Evolutionary conservation across 2,888 invertebrate genomes (phyloP).

Genomic region (Listrodromus nycthemerus): DNA sequence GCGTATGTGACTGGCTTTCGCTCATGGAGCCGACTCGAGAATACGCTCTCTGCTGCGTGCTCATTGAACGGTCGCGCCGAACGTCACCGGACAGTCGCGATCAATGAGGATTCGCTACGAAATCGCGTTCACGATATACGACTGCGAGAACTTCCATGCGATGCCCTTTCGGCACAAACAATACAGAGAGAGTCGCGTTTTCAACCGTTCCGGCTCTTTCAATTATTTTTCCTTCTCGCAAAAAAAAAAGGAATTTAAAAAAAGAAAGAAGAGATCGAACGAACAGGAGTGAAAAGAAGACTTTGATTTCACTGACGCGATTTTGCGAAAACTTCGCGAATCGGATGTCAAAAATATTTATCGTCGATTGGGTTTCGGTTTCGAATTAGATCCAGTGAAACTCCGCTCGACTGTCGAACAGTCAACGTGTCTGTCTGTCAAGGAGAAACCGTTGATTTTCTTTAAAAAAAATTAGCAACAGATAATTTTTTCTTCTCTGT

Average conservation of each 20-base stretch:
- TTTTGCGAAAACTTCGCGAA: neutral
- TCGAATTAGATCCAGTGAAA: too few species aligned
- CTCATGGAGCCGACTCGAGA: slow-evolving; percentile 33
- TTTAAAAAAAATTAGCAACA: too few species aligned
- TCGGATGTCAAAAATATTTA: neutral
- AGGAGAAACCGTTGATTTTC: too few species aligned
- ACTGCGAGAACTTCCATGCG: slow-evolving; percentile 26
- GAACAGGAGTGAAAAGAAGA: neutral
- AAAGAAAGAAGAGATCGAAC: too few species aligned
- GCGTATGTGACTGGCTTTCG: slow-evolving; percentile 56
- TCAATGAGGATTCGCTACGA: slow-evolving; percentile 57
- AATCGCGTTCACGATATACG: slow-evolving; percentile 35
- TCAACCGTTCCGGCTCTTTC: neutral
- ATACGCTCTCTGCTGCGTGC: slow-evolving; percentile 16
- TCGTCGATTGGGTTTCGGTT: neutral
- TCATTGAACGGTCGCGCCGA: slow-evolving; percentile 45
- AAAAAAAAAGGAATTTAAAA: neutral
- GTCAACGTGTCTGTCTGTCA: too few species aligned
- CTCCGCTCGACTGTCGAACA: too few species aligned
- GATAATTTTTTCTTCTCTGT: too few species aligned
- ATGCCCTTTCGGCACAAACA: slow-evolving; percentile 12
- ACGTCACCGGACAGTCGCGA: slow-evolving; percentile 48
- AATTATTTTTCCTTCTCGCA: slow-evolving; percentile 16
- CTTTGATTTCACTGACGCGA: neutral
- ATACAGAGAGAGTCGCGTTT: neutral